Conservation (phyloP, 1,140 invertebrate species). For the Macrobrachium nipponense region DNA sequence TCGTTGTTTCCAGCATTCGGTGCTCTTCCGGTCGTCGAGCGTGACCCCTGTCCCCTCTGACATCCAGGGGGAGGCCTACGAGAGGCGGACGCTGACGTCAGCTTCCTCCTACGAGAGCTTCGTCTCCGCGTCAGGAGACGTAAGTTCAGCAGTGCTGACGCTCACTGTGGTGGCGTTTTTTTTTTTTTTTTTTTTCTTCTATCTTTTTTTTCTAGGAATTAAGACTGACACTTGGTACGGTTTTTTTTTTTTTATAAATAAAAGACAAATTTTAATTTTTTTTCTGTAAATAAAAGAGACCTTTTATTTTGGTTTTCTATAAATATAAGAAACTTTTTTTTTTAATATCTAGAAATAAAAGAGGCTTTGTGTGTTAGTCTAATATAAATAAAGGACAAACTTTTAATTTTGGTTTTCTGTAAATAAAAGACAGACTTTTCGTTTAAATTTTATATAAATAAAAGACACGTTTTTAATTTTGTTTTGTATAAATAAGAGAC, state of each 20-base stretch:
- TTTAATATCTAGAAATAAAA: too few species aligned
- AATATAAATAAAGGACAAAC: background rate
- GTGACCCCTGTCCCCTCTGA: conserved; percentile 68
- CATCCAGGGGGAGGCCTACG: conserved; percentile 40
- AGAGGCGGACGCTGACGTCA: conserved; percentile 67
- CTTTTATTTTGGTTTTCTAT: too few species aligned
- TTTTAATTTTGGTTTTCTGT: background rate
- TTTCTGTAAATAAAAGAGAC: too few species aligned
- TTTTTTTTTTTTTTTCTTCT: too few species aligned
- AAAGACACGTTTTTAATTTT: too few species aligned
- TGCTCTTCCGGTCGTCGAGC: conserved; percentile 80
- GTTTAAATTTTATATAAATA: too few species aligned
- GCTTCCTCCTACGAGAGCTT: conserved; percentile 89
- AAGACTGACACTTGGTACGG: background rate
- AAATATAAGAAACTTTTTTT: too few species aligned
- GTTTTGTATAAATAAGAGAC: too few species aligned
- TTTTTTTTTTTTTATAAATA: background rate
- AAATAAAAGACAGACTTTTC: too few species aligned
- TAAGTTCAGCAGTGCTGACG: conserved; percentile 68
- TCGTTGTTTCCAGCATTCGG: conserved; percentile 74
- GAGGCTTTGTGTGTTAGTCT: too few species aligned
- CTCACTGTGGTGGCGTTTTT: conserved; percentile 3
- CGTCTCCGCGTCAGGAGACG: conserved; percentile 91
- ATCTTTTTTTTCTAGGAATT: background rate
- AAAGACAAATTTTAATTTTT: background rate